Base-by-base conservation (phyloP, 92 coral and sea anemone species). In the Zoanthus sociatus region DNA sequence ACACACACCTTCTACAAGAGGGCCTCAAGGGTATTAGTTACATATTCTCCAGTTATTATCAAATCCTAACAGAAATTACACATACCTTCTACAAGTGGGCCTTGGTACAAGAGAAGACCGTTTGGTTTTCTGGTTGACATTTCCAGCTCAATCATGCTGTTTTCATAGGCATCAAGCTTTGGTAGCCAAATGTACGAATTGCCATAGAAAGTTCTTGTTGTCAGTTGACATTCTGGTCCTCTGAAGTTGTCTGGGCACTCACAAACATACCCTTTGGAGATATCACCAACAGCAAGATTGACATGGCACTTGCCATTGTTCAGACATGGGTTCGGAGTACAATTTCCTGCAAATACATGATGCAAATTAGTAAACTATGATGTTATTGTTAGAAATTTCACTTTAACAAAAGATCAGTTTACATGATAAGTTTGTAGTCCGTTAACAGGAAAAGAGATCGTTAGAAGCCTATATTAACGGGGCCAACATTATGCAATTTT, bases 211-310 rank as follows among this genome's bases (percentile, higher is more conserved):
- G 97, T 94, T 61, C 97, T 82, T 0, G 94, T 94, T 0, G 97
- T 94, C 10, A 92, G 87, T 69, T 94, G 94, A 73, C 97, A 94
- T 14, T 84, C 88, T 11, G 97, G 97, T 14, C 97, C 97, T 51
- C 93, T 87, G 84, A 84, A 94, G 4, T 79, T 91, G 8, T 32
- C 78, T 9, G 92, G 92, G 71, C 97, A 94, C 70, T 94, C 88
- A 46, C 97, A 94, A 13, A 94, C 97, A 46, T 84, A 94, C 5
- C 97, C 97, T 13, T 90, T 91, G 54, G 92, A 92, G 2, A 46
- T 69, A 66, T 81, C 85, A n/a, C 85, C 85, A 6, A 11, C 44
- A 3, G 85, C 85, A 3, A 7, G 74, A n/a, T 81, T 81, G 20
- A 66, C 3, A 26, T 81, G 85, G 55, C 85, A 81, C 37, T 54